Percentiles rank a stretch among this genome's conserved stretches.
These are phyloP conservation scores for Aphelenchoides besseyi DNA, from an alignment of 1,140 invertebrate species.

Conservation along the genomic window DNA sequence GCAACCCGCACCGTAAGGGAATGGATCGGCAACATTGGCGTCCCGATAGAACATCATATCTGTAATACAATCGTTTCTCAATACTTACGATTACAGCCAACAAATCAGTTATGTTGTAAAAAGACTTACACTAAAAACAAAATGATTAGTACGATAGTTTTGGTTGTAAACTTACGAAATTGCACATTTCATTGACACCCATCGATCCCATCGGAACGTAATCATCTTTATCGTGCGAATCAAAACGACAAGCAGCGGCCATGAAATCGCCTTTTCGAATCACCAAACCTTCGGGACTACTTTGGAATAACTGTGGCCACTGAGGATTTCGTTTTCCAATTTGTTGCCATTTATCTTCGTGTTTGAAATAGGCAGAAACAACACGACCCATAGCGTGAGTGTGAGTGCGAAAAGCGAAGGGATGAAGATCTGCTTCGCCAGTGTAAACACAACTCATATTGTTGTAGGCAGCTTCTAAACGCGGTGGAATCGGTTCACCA, in stretches of 20 bases:
- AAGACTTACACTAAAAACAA: too few relatives aligned
- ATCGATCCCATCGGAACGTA: conserved; percentile 54
- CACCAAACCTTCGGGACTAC: conserved; percentile 27
- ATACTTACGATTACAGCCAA: too few relatives aligned
- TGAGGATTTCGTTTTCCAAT: conserved; percentile 64
- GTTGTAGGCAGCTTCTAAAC: conserved; percentile 32
- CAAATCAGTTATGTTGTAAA: too few relatives aligned
- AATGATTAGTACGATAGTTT: too few relatives aligned
- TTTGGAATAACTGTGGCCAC: conserved; percentile 62
- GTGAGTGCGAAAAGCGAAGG: conserved; percentile 63
- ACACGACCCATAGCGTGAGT: conserved; percentile 61
- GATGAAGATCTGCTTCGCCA: conserved; percentile 53
- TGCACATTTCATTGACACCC: conserved; percentile 61
- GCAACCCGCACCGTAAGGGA: conserved; percentile 58
- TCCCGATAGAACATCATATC: conserved; percentile 61
- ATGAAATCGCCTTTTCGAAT: conserved; percentile 58
- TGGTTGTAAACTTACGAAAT: conserved; percentile 60
- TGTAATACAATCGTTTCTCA: too few relatives aligned
- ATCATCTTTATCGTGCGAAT: conserved; percentile 55
- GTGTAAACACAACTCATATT: conserved; percentile 56
- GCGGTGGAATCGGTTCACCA: conserved; percentile 56
- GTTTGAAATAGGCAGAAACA: conserved; percentile 59
- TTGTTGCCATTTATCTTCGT: conserved; percentile 51
- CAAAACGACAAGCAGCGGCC: conserved; percentile 58
- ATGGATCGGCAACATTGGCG: conserved; percentile 50